Evolutionary conservation across 2,888 invertebrate genomes (phyloP), one percentile per base, ranked within the genome.

Genomic region (Epirrita christyi): DNA sequence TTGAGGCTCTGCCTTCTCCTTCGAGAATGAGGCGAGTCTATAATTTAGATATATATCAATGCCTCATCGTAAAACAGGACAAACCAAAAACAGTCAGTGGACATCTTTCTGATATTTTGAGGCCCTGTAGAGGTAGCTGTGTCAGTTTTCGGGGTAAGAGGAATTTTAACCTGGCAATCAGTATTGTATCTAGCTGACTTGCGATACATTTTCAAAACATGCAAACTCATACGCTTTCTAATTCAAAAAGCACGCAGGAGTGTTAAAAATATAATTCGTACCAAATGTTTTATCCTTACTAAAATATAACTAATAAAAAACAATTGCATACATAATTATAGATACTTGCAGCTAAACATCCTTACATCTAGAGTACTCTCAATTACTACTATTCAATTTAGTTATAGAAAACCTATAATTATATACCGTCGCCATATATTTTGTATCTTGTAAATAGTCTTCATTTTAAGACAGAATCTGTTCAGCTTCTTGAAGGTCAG

Each of bases 401-500:
- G 50, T 36, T 50, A 34, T 43, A 36, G 36, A 37, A 51, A 51
- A 51, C n/a, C 13, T 46, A 45, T 15, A 36, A 36, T 36, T 11
- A 36, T 36, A 11, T n/a, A 11, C 9, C 11, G 11, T 36, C 21
- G n/a, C n/a, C 4, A 11, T 11, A 11, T 11, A 11, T 36, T 4
- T 36, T 36, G 11, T 6, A 11, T 11, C n/a, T 11, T 36, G 6
- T 11, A 32, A 9, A 28, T 50, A 56, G 6, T 29, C 29, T 32
- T 14, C 1, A 44, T 29, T 41, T 49, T 55, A 59, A 28, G 59
- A 59, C 28, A 59, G 41, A 44, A 59, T 59, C 43, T 54, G 45
- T 56, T 59, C 57, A 41, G 58, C 43, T 61, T 64, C 64, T 42
- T 61, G 61, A 27, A 64, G 56, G 14, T 61, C 60, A 49, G 61